Conservation (phyloP, 2,888 invertebrate genomes). For the Pantelozetes paolii region DNA sequence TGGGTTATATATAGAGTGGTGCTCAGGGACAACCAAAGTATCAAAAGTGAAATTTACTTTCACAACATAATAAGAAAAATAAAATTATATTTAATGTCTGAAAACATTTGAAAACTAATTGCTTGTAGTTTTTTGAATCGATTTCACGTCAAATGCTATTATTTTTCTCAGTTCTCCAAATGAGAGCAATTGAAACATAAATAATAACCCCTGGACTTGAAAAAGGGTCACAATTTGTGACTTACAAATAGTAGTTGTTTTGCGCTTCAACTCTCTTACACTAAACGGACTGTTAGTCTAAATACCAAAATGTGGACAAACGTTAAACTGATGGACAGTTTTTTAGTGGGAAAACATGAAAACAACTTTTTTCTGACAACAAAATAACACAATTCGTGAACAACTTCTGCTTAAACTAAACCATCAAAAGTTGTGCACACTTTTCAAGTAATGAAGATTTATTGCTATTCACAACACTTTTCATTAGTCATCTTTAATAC, state of each 20-base stretch:
- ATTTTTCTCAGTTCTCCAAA: too few species aligned
- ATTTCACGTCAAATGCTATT: too few species aligned
- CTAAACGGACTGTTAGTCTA: background rate
- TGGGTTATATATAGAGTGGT: background rate
- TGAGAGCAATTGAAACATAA: too few species aligned
- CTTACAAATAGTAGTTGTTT: constrained; percentile 7
- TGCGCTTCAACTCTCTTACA: constrained; percentile 6
- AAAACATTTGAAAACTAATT: too few species aligned
- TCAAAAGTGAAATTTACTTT: too few species aligned
- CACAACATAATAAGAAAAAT: too few species aligned
- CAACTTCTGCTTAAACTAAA: background rate
- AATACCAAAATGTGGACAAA: constrained; percentile 17
- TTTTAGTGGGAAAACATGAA: background rate
- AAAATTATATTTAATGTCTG: too few species aligned
- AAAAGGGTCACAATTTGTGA: background rate
- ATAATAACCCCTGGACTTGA: background rate
- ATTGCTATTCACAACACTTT: background rate
- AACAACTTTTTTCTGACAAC: background rate
- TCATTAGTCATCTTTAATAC: background rate
- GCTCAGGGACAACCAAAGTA: background rate
- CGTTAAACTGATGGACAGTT: background rate
- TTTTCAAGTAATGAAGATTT: background rate
- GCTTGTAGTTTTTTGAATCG: too few species aligned
- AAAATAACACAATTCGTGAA: background rate
- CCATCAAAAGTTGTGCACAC: background rate